phyloP scores from a whole-genome alignment of 2,888 invertebrate genomes.

The Erebia palarica region DNA sequence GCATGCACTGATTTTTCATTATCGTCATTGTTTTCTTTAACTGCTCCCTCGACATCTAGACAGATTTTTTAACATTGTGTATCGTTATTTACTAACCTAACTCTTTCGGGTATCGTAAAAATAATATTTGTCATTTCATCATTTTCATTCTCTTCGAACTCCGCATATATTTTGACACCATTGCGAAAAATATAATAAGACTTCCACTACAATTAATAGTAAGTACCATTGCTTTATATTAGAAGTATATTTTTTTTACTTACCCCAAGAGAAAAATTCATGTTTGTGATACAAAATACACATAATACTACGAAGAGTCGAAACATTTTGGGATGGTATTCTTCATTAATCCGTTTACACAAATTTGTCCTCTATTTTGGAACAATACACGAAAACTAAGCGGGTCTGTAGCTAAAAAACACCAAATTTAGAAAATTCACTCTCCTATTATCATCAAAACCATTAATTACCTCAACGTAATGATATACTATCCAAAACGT shows the following conservation, averaged over 20 bases:
- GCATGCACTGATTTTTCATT: slow-evolving; percentile 85
- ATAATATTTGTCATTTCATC: too few relatives aligned
- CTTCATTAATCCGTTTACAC: not conserved
- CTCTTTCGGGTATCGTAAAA: not conserved
- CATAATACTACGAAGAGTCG: not conserved
- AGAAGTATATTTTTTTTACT: not conserved
- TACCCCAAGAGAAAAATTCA: slow-evolving; percentile 17
- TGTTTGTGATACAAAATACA: not conserved
- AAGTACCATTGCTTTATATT: too few relatives aligned
- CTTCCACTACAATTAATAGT: too few relatives aligned
- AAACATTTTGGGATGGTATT: not conserved
- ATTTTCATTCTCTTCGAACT: too few relatives aligned
- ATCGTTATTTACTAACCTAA: not conserved
- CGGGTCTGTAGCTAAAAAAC: not conserved
- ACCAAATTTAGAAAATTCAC: slow-evolving; percentile 13
- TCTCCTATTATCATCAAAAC: not conserved
- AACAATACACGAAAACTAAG: not conserved
- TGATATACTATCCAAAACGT: slow-evolving; percentile 14
- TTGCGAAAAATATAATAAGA: too few relatives aligned
- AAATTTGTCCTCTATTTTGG: not conserved
- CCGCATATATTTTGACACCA: too few relatives aligned
- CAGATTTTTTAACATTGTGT: not conserved
- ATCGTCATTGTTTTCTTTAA: slow-evolving; percentile 83
- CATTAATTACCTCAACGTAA: slow-evolving; percentile 14
- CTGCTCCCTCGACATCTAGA: slow-evolving; percentile 81